These are phyloP conservation scores for Deilephila elpenor DNA, from an alignment of 2,888 invertebrate genomes.

Conservation along the genomic window DNA sequence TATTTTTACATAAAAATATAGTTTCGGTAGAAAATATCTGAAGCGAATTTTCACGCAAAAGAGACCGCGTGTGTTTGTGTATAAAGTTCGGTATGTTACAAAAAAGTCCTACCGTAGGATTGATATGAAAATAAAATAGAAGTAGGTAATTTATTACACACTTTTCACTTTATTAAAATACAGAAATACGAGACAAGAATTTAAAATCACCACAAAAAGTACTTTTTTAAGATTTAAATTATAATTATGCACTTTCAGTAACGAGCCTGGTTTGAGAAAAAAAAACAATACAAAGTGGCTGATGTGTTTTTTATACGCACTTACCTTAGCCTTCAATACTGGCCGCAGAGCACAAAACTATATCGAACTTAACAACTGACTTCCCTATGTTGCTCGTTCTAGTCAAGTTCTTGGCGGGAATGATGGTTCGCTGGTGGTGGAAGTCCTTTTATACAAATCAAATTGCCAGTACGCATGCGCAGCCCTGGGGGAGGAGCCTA, in stretches of 20 bases:
- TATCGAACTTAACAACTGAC: conserved; percentile 44
- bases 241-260: not conserved
- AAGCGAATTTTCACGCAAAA: too few species aligned
- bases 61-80: too few species aligned
- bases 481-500: conserved; percentile 55
- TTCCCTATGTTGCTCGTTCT: conserved; percentile 38
- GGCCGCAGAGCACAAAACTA: conserved; percentile 54
- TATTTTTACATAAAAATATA: too few species aligned
- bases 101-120: too few species aligned
- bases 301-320: conserved; percentile 35
- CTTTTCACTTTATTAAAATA: too few species aligned
- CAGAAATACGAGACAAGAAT: too few species aligned
- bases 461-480: conserved; percentile 64
- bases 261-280: not conserved
- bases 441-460: conserved; percentile 65
- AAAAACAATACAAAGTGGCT: not conserved
- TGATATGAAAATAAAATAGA: too few species aligned
- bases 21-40: too few species aligned
- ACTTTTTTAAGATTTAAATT: too few species aligned
- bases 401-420: conserved; percentile 63
- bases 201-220: too few species aligned
- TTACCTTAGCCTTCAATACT: conserved; percentile 47
- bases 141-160: too few species aligned
- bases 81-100: too few species aligned
- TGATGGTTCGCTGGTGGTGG: conserved; percentile 50